Base-by-base conservation (phyloP, 2,797 vertebrate genomes). In the Hylomyscus alleni region DNA sequence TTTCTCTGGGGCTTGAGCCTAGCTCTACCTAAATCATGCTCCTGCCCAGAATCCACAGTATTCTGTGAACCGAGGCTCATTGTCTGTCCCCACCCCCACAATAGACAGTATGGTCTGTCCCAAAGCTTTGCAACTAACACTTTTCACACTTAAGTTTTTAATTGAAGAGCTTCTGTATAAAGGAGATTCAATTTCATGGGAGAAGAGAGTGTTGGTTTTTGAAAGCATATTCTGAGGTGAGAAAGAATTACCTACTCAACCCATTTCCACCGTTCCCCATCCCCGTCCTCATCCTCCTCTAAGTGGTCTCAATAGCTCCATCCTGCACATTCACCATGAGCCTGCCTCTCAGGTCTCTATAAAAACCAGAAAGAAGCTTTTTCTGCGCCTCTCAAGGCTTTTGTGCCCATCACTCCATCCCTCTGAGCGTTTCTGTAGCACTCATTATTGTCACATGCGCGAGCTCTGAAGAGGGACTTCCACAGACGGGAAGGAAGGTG, bases 361-460 rank as follows among this genome's bases (percentile, higher is more conserved):
- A 83, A 87, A 89, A 86, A 76, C 87, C 37, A 89, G 14, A 52
- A 92, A 97, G 96, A 78, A 54, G 93, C 80, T 97, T 97, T 95
- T 95, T 92, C 95, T 83, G 56, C 12, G 82, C 95, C 94, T 96
- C 91, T 97, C 95, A 34, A 40, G 87, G 97, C 94, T 97, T 97
- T 97, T 97, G 95, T 97, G 65, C 75, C 86, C 62, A 1, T 92
- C 93, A 89, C 89, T 97, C 83, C 50, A 92, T 89, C 96, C 72
- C 67, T 84, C 83, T 75, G 73, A 94, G 90, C 77, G 58, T 93
- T 94, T 98, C 82, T 96, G 72, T 29, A 97, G 97, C 44, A 8
- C 78, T 96, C 93, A 94, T 97, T 95, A 97, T 82, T 1, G 78
- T 95, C 95, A 93, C 91, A 77, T 4, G 5, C 0, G 2, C 58